Conservation (phyloP, 2,888 invertebrate species). For the Artemia sinica region DNA sequence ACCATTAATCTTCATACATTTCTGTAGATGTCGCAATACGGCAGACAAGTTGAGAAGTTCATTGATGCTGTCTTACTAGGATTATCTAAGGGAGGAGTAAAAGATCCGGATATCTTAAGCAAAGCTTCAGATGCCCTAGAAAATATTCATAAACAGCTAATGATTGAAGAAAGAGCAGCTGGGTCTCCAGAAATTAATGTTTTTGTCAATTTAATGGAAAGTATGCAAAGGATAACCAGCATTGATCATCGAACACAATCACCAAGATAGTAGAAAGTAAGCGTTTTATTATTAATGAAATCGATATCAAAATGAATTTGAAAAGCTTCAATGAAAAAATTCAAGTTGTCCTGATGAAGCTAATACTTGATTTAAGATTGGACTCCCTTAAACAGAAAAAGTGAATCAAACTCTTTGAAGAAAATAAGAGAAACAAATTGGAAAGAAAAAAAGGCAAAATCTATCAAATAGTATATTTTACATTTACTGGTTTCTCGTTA, state of each 20-base stretch:
- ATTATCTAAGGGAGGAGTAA: conserved; percentile 4
- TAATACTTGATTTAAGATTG: too few relatives aligned
- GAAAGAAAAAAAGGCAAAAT: too few relatives aligned
- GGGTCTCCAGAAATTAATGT: conserved; percentile 20
- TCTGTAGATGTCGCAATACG: conserved; percentile 17
- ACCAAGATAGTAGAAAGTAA: conserved; percentile 16
- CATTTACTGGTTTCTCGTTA: too few relatives aligned
- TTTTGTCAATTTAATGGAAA: conserved; percentile 21
- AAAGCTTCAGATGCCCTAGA: conserved; percentile 16
- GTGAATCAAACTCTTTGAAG: too few relatives aligned
- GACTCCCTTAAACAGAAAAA: too few relatives aligned
- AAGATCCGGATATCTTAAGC: conserved; percentile 17
- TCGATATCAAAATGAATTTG: background rate
- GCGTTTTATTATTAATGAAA: background rate
- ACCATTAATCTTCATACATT: background rate
- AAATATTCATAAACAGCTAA: conserved; percentile 20
- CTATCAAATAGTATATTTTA: too few relatives aligned
- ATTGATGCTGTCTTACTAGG: conserved; percentile 17
- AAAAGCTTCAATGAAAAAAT: too few relatives aligned
- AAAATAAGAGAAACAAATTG: too few relatives aligned
- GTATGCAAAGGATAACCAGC: conserved; percentile 17
- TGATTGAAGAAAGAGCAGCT: conserved; percentile 20
- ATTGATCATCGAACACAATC: conserved; percentile 12
- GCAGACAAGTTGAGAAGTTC: conserved; percentile 20
- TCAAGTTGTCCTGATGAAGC: too few relatives aligned